Conservation (phyloP, 1,140 invertebrate genomes). For the Drosophila bocqueti region DNA sequence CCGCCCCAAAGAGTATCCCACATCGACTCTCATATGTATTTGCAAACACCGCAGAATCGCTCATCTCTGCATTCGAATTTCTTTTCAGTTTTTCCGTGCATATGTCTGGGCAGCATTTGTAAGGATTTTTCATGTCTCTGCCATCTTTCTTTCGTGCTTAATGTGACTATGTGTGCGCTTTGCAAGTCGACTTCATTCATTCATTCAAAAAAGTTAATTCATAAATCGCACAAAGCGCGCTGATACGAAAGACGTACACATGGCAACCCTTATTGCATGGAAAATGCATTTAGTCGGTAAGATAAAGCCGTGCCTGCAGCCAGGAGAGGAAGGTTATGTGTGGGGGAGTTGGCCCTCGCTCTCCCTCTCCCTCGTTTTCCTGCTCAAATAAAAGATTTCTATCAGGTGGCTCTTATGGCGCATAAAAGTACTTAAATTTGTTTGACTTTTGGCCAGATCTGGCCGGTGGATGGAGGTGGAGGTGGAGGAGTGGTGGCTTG, state of each 20-base stretch:
- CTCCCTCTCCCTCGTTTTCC: background rate
- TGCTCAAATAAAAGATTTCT: conserved; percentile 80
- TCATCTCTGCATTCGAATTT: conserved; percentile 43
- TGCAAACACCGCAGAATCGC: conserved; percentile 46
- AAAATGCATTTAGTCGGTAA: conserved; percentile 74
- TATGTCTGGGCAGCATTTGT: conserved; percentile 78
- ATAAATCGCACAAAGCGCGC: conserved; percentile 81
- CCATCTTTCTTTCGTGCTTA: conserved; percentile 17
- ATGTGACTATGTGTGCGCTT: conserved; percentile 29
- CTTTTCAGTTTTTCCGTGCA: conserved; percentile 44
- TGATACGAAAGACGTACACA: conserved; percentile 72
- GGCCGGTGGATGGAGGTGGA: background rate
- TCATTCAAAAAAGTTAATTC: conserved; percentile 76
- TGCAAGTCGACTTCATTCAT: conserved; percentile 76
- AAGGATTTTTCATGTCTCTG: conserved; percentile 68
- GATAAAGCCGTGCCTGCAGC: conserved; percentile 67
- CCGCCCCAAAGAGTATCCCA: conserved; percentile 4
- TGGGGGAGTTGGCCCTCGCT: background rate
- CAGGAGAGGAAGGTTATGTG: conserved; percentile 13
- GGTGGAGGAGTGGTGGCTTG: conserved; percentile 4
- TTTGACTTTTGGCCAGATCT: conserved; percentile 75
- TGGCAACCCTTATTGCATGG: conserved; percentile 50
- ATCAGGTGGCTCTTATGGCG: conserved; percentile 81
- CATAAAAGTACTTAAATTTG: conserved; percentile 82
- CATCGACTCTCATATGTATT: conserved; percentile 29